Percentiles rank a stretch among this genome's conserved stretches.
phyloP scores from a whole-genome alignment of 2,888 invertebrate species.

The Eristalinus sepulchralis region DNA sequence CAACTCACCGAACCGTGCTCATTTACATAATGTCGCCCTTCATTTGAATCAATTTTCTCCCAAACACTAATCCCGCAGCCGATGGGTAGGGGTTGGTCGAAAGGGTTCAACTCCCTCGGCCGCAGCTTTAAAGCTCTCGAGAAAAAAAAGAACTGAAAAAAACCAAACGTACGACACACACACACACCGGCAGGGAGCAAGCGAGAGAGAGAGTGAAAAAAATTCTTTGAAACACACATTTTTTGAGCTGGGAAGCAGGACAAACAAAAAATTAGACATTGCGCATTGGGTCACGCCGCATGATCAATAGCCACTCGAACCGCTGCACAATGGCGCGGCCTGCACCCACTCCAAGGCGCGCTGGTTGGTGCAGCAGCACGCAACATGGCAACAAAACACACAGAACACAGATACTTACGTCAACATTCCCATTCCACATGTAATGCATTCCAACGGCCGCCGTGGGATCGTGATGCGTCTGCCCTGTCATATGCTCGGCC shows the following conservation, averaged over 20 bases:
- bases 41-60: constrained; percentile 61
- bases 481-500: constrained; percentile 95
- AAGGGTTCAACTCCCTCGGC: constrained; percentile 25
- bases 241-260: background rate
- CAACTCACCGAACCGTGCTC: constrained; percentile 10
- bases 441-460: constrained; percentile 81
- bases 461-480: constrained; percentile 86
- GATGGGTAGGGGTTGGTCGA: background rate
- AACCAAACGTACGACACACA: background rate
- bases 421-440: constrained; percentile 81
- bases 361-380: background rate
- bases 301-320: constrained; percentile 36
- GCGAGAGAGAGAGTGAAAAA: constrained; percentile 23
- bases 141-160: constrained; percentile 46
- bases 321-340: background rate
- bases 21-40: constrained; percentile 58
- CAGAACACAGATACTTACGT: constrained; percentile 77
- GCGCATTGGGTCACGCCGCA: constrained; percentile 58
- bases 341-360: background rate
- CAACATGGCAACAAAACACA: background rate
- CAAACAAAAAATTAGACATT: constrained; percentile 46
- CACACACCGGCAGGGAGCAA: background rate
- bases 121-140: constrained; percentile 59
- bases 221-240: constrained; percentile 39
- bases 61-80: constrained; percentile 40